phyloP scores from a whole-genome alignment of 2,113 vertebrate species.

The Paracanthobrama guichenoti region DNA sequence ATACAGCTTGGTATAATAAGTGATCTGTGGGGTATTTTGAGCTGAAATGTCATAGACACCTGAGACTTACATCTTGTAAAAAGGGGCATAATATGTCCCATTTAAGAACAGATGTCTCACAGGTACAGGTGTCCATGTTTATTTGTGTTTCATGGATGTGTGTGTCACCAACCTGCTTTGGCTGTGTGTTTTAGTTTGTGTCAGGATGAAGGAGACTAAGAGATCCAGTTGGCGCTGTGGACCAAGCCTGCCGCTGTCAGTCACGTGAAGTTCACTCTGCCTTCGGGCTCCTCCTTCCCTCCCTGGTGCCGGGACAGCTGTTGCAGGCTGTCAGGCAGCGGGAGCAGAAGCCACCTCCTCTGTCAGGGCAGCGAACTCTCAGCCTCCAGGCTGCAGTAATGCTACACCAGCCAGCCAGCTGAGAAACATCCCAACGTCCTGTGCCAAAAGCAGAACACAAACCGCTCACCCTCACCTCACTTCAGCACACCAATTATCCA shows the following conservation, averaged over 20 bases:
- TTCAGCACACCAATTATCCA: background rate
- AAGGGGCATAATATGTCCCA: too few species aligned
- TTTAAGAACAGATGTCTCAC: background rate
- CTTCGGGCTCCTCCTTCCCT: too few species aligned
- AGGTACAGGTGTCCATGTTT: background rate
- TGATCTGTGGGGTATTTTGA: too few species aligned
- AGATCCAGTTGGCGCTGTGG: conserved; percentile 13
- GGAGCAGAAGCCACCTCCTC: background rate
- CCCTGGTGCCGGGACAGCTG: conserved; percentile 37
- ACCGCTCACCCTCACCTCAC: background rate
- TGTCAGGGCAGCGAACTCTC: conserved; percentile 2
- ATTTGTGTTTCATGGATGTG: background rate
- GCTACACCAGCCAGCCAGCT: conserved; percentile 11
- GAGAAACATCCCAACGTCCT: conserved; percentile 18
- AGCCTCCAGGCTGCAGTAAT: conserved; percentile 42
- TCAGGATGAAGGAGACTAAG: too few species aligned
- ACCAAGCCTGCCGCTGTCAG: conserved; percentile 38
- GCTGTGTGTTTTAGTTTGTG: background rate
- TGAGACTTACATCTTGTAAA: too few species aligned
- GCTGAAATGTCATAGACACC: too few species aligned
- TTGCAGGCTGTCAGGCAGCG: conserved; percentile 40
- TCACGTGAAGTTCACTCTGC: conserved; percentile 38
- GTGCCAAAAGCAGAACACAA: conserved; percentile 13
- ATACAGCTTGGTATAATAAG: too few species aligned
- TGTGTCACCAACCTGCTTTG: background rate